phyloP scores from a whole-genome alignment of 2,113 vertebrate species.

The Triplophysa siluroides region DNA sequence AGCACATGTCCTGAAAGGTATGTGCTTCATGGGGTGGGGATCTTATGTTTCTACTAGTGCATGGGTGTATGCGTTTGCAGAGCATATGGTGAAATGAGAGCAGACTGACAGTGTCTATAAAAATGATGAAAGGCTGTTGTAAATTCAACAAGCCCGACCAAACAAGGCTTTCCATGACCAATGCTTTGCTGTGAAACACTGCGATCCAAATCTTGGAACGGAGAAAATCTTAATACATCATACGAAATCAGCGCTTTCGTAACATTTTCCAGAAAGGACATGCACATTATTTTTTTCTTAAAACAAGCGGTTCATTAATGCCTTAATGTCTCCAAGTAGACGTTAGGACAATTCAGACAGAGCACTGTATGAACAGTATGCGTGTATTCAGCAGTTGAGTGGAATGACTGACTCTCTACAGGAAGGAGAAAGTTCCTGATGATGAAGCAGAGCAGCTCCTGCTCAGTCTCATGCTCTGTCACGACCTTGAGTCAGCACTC shows the following conservation, averaged over 20 bases:
- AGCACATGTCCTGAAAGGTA: constrained; percentile 10
- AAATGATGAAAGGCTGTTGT: constrained; percentile 34
- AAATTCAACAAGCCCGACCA: constrained; percentile 30
- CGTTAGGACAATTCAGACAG: constrained; percentile 2
- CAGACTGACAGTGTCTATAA: constrained; percentile 17
- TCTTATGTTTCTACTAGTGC: neutral
- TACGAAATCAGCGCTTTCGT: neutral
- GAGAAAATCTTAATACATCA: constrained; percentile 19
- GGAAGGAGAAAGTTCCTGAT: constrained; percentile 25
- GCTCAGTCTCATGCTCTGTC: constrained; percentile 34
- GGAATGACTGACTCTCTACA: neutral
- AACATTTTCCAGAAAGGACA: constrained; percentile 13
- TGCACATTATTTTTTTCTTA: constrained; percentile 6
- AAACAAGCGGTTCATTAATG: neutral
- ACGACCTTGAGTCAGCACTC: constrained; percentile 47
- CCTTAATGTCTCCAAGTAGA: constrained; percentile 13
- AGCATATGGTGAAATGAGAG: constrained; percentile 41
- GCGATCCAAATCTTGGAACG: neutral
- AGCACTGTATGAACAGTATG: neutral
- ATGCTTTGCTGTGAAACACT: neutral
- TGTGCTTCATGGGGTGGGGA: neutral
- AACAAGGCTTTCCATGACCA: constrained; percentile 23
- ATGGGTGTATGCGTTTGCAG: constrained; percentile 14
- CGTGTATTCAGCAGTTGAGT: neutral
- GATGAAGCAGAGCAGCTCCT: constrained; percentile 34